Evolutionary conservation across 1,140 invertebrate genomes (phyloP), one percentile per base, ranked within the genome.

Genomic region (Halictus rubicundus): DNA sequence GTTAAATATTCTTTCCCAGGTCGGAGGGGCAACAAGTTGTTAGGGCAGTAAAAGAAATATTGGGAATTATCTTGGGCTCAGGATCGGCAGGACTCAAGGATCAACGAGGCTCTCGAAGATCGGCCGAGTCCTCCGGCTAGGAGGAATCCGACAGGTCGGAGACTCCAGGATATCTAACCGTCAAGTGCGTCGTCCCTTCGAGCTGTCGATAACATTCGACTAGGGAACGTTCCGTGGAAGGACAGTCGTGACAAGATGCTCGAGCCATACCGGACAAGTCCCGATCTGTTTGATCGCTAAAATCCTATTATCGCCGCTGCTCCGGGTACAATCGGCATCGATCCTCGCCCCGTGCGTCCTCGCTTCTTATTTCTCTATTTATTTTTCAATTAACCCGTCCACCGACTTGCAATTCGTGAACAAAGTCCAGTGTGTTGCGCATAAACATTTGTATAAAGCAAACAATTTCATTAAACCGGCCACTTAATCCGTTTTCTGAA

Each of bases 171-270:
- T 32, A 42, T 64, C 46, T 39, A 52, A 63, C 76, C 61, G 70
- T 78, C 76, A 32, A 78, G 46, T 25, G 37, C 60, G n/a, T 9
- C 39, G 23, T 52, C 72, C 71, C 52, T 75, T 68, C 42, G 39
- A 68, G 71, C 78, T 75, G 78, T 80, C 72, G 71, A 74, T 80
- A 80, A 75, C 72, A 80, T 80, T 75, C 72, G 52, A 75, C 54
- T 25, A n/a, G 14, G 49, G 60, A 68, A 12, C 39, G 54, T 60
- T 61, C 25, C 8, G 72, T 32, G 54, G 63, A 68, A 21, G 57
- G 78, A 61, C 71, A 68, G 27, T 80, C 39, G 70, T 70, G 75
- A 78, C 71, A 80, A 75, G 71, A 68, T 75, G 63, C 70, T 74
- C 71, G 49, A 73, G 25, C 63, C 61, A 21, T 23, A 16, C 3